These are phyloP conservation scores for Dasypus novemcinctus DNA, from an alignment of 2,113 vertebrate species.

Conservation along the genomic window DNA sequence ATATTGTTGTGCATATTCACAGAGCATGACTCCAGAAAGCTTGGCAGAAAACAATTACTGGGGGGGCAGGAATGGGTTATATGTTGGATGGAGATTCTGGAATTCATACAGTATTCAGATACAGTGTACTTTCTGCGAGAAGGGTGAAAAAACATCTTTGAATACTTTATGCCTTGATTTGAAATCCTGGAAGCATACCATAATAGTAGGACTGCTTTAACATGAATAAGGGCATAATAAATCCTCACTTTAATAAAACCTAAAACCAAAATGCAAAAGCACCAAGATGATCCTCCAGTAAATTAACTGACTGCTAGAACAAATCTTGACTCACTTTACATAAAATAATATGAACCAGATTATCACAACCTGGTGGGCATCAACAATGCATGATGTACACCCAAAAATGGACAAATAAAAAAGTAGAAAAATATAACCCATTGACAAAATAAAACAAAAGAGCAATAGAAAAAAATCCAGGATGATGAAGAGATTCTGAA, in stretches of 20 bases:
- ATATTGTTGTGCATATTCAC: background rate
- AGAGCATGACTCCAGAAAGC: background rate
- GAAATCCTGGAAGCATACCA: background rate
- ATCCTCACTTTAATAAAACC: background rate
- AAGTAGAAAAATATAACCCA: background rate
- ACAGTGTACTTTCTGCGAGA: background rate
- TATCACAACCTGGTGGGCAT: background rate
- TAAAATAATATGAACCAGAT: background rate
- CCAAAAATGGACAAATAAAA: background rate
- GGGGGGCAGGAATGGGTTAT: background rate
- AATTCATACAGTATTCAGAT: background rate
- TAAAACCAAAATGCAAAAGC: background rate
- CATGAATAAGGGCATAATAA: background rate
- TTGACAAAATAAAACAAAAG: background rate
- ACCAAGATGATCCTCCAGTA: background rate
- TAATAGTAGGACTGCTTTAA: background rate
- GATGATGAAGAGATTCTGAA: background rate
- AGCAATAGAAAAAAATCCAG: too few species aligned
- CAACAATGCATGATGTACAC: too few species aligned
- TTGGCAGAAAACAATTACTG: background rate
- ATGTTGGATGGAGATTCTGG: background rate
- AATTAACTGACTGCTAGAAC: background rate
- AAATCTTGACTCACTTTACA: background rate
- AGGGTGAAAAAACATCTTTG: background rate
- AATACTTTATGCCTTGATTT: background rate